Evolutionary conservation across 30 jellyfish, hydroid and myxozoan species (phyloP).

Genomic region (Nemopilema nomurai): DNA sequence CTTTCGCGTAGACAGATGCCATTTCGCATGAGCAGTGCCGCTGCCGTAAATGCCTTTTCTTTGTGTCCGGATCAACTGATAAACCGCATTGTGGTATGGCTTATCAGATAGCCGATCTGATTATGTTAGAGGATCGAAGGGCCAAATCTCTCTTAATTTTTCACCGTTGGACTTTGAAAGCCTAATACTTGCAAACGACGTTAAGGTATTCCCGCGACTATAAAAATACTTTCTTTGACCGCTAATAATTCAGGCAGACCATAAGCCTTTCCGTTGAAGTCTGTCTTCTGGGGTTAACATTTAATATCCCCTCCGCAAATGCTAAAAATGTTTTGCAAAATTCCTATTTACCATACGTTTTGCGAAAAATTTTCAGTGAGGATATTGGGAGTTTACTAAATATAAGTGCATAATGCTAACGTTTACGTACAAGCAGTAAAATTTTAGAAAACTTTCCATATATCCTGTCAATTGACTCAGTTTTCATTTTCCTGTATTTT

Average conservation of each 20-base stretch:
- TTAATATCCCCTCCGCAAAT: constrained; percentile 22
- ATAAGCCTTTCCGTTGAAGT: constrained; percentile 65
- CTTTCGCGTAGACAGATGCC: background rate
- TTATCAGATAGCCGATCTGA: background rate
- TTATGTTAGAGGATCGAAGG: background rate
- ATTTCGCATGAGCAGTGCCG: background rate
- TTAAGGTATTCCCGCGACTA: constrained; percentile 10
- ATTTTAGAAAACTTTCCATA: no score
- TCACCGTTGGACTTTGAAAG: constrained; percentile 13
- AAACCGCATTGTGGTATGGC: background rate
- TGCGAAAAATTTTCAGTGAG: background rate
- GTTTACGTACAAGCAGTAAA: no score
- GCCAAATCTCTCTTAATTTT: constrained; percentile 9
- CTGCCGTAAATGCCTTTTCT: background rate
- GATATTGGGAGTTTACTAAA: background rate
- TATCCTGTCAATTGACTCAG: no score
- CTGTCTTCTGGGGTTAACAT: constrained; percentile 28
- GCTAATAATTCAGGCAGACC: constrained; percentile 13
- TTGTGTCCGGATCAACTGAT: background rate
- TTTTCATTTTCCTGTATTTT: no score
- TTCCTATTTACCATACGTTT: background rate
- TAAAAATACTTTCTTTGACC: constrained; percentile 17
- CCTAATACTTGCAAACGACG: constrained; percentile 13
- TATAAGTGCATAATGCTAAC: no score
- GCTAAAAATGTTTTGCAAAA: constrained; percentile 11